Base-by-base conservation (phyloP, 53 echinoderm and acorn worm species). In the Patiria pectinifera region DNA sequence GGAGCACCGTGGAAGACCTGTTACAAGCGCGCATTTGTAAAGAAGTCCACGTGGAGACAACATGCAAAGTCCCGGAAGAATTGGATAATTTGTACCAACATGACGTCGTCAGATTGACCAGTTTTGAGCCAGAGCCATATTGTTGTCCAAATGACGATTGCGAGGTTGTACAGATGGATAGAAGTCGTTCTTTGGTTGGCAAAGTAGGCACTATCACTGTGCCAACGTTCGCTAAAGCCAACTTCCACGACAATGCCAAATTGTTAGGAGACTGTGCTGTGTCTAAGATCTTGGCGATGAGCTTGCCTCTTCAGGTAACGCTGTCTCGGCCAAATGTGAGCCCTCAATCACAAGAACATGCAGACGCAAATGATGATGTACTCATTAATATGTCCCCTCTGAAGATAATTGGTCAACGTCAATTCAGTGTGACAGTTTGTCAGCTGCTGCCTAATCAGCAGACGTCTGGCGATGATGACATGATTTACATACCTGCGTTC, bases 11-110 rank as follows among this genome's bases (percentile, higher is more conserved):
- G n/a, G 69, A 81, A 43, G 90, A 90, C 69, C 46, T 90, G 10
- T 21, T 80, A 10, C 18, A 45, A 48, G n/a, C 81, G 21, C 59
- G 58, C 13, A 24, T 90, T 47, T 6, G 59, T 26, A 19, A 81
- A 8, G 90, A 90, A 9, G 90, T 90, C 45, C 81, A 80, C 8
- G 90, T 90, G 23, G 90, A 80, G 9, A 90, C 90, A 69, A 90
- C 90, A 45, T 61, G 10, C 70, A 80, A 71, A 69, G 19, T 2
- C 11, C 10, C 26, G 21, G 87, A 76, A 4, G 69, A 46, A 0
- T 19, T 2, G 14, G 90, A 81, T 16, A 66, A 43, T 4, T 47
- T 90, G 71, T 62, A 90, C 13, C 80, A 90, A 48, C 80, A 90
- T 43, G 90, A 90, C 77, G 81, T 90, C 13, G 90, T 90, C 45